Percentiles rank a stretch among this genome's conserved stretches.
Evolutionary conservation across 2,113 vertebrate species (phyloP).

Genomic region (Gavialis gangeticus): DNA sequence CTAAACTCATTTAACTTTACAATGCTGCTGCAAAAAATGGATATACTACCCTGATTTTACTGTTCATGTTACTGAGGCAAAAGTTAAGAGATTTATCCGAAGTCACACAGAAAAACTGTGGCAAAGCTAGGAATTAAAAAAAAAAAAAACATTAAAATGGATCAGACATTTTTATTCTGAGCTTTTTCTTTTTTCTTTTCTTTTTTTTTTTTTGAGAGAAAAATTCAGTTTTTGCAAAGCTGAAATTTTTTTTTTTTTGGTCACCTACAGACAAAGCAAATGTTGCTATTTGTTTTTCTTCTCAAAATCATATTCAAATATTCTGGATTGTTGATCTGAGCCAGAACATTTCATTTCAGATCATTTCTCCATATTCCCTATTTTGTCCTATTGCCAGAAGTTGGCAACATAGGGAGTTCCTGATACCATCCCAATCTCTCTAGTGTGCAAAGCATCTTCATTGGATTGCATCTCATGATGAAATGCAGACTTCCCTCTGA

Average conservation of each 20-base stretch:
- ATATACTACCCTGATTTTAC: neutral
- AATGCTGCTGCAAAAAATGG: neutral
- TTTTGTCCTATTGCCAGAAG: neutral
- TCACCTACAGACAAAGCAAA: neutral
- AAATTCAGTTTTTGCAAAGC: neutral
- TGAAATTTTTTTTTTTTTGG: neutral
- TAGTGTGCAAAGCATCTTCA: neutral
- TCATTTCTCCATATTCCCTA: neutral
- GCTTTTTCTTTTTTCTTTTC: neutral
- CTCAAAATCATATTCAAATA: neutral
- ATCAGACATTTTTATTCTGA: neutral
- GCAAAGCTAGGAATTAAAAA: neutral
- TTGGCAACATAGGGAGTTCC: neutral
- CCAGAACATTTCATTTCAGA: neutral
- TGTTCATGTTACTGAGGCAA: too few relatives aligned
- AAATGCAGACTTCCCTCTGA: neutral
- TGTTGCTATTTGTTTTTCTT: neutral
- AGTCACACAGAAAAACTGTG: neutral
- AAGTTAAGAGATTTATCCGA: too few relatives aligned
- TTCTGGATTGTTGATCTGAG: neutral
- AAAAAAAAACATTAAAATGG: neutral
- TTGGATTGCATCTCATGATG: neutral
- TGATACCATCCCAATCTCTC: neutral
- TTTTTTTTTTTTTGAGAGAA: neutral
- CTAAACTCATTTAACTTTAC: neutral